phyloP scores from a whole-genome alignment of 1,140 invertebrate genomes.

The Danaus melanippus region DNA sequence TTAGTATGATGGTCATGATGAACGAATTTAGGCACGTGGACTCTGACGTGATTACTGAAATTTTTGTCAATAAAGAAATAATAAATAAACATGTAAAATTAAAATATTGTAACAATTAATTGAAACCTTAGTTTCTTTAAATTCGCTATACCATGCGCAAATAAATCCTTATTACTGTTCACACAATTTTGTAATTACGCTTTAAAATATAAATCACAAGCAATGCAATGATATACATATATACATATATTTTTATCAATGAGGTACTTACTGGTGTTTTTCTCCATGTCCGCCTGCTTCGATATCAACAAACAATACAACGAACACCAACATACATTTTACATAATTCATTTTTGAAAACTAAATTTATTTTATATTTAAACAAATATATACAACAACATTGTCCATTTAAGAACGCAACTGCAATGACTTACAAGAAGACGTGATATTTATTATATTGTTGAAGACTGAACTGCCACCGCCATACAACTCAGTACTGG shows the following conservation, averaged over 20 bases:
- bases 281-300: conserved; percentile 55
- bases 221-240: too few relatives aligned
- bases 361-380: too few relatives aligned
- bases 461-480: conserved; percentile 14
- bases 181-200: too few relatives aligned
- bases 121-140: too few relatives aligned
- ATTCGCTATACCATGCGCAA: too few relatives aligned
- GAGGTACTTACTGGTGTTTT: conserved; percentile 50
- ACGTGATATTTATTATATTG: too few relatives aligned
- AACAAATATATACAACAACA: conserved; percentile 6
- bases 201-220: too few relatives aligned
- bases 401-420: conserved; percentile 15
- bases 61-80: conserved; percentile 3
- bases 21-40: conserved; percentile 73
- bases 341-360: conserved; percentile 39
- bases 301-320: conserved; percentile 39
- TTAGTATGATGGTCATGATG: conserved; percentile 74
- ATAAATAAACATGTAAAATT: neutral
- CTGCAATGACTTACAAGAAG: conserved; percentile 4
- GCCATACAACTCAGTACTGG: conserved; percentile 28
- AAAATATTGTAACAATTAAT: too few relatives aligned
- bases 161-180: too few relatives aligned
- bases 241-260: conserved; percentile 4
- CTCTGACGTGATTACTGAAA: conserved; percentile 72
- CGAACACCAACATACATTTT: conserved; percentile 43